These are phyloP conservation scores for Oreortyx pictus DNA, from an alignment of 2,797 vertebrate species.

Conservation along the genomic window DNA sequence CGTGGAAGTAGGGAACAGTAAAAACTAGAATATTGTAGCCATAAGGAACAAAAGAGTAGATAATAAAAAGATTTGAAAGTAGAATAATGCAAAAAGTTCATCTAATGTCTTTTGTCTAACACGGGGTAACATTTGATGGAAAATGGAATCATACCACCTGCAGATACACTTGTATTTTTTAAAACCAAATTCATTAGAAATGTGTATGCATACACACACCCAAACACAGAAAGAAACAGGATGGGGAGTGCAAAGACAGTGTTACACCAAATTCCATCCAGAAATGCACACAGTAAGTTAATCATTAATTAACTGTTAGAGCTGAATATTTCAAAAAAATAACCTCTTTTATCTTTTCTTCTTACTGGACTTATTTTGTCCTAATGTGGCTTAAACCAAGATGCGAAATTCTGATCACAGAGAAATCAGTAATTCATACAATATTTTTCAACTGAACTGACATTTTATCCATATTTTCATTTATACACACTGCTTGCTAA, in stretches of 20 bases:
- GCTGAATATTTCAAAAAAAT: not conserved
- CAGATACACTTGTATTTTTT: not conserved
- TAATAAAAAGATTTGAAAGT: not conserved
- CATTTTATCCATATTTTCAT: not conserved
- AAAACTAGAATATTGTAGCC: not conserved
- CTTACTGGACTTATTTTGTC: not conserved
- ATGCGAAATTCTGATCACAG: not conserved
- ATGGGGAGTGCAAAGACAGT: not conserved
- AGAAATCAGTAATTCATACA: not conserved
- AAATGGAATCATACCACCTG: not conserved
- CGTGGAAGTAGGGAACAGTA: not conserved
- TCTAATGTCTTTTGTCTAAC: not conserved
- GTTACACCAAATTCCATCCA: not conserved
- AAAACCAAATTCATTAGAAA: not conserved
- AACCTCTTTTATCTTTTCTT: not conserved
- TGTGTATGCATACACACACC: not conserved
- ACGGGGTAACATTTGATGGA: not conserved
- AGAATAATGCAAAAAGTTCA: not conserved
- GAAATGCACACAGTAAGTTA: not conserved
- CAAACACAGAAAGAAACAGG: not conserved
- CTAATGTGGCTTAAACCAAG: not conserved
- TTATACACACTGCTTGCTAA: not conserved
- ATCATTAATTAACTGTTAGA: not conserved
- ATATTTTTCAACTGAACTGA: not conserved
- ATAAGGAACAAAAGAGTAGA: not conserved